These are phyloP conservation scores for Caloenas nicobarica DNA, from an alignment of 2,113 vertebrate species.

Conservation along the genomic window DNA sequence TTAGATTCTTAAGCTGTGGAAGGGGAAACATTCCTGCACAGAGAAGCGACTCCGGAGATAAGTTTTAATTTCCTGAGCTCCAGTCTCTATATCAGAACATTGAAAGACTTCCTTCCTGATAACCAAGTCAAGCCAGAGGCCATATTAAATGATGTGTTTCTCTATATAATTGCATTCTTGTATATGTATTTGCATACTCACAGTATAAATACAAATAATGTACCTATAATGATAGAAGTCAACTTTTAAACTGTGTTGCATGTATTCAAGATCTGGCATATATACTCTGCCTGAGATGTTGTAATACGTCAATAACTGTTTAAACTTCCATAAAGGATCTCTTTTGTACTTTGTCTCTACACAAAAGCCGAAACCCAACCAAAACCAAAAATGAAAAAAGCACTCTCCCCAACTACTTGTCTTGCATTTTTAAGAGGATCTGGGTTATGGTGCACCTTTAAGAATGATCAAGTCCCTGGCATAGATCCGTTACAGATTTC, in stretches of 20 bases:
- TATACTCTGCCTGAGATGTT: background rate
- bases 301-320: rapidly evolving
- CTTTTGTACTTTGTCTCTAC: background rate
- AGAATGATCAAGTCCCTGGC: background rate
- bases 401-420: background rate
- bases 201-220: background rate
- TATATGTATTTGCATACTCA: background rate
- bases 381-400: background rate
- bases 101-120: constrained; percentile 63
- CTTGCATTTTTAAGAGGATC: background rate
- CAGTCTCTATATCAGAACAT: constrained; percentile 30
- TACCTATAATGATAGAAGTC: background rate
- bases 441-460: background rate
- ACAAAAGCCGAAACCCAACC: background rate
- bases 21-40: constrained; percentile 52
- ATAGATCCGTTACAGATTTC: background rate
- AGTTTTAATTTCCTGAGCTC: constrained; percentile 68
- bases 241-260: background rate
- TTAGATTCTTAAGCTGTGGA: constrained; percentile 37
- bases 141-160: background rate
- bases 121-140: constrained; percentile 49
- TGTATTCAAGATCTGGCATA: background rate
- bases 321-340: background rate
- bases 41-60: constrained; percentile 55
- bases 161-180: constrained; percentile 2